Conservation (phyloP, 2,888 invertebrate genomes). For the Erebia palarica region DNA sequence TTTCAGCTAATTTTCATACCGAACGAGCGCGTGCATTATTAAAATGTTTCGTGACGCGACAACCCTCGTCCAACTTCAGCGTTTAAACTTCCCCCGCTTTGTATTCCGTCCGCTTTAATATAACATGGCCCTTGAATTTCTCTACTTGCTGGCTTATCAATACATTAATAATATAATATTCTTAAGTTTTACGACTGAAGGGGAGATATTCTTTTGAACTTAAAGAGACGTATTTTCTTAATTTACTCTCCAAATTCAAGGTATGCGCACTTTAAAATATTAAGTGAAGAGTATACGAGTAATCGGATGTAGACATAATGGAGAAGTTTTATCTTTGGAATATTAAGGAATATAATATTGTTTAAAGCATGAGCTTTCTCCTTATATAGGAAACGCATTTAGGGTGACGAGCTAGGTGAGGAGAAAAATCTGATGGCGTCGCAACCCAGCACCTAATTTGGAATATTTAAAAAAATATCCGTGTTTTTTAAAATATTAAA, state of each 20-base stretch:
- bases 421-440: no score
- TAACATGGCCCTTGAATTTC: conserved; percentile 41
- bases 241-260: background rate
- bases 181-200: conserved; percentile 26
- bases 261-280: background rate
- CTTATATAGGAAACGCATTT: no score
- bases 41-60: conserved; percentile 74
- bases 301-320: no score
- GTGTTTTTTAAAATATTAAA: no score
- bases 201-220: background rate
- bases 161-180: conserved; percentile 39
- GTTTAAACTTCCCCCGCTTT: conserved; percentile 61
- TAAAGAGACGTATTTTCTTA: background rate
- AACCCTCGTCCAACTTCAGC: conserved; percentile 64
- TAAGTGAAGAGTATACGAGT: no score
- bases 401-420: no score
- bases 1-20: conserved; percentile 79
- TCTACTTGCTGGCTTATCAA: conserved; percentile 33
- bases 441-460: no score
- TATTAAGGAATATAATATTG: no score
- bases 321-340: no score
- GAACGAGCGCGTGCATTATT: conserved; percentile 80
- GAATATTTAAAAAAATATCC: no score
- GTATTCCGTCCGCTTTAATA: conserved; percentile 40
- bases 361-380: no score